Conservation (phyloP, 2,888 invertebrate genomes). For the Acronicta leporina region DNA sequence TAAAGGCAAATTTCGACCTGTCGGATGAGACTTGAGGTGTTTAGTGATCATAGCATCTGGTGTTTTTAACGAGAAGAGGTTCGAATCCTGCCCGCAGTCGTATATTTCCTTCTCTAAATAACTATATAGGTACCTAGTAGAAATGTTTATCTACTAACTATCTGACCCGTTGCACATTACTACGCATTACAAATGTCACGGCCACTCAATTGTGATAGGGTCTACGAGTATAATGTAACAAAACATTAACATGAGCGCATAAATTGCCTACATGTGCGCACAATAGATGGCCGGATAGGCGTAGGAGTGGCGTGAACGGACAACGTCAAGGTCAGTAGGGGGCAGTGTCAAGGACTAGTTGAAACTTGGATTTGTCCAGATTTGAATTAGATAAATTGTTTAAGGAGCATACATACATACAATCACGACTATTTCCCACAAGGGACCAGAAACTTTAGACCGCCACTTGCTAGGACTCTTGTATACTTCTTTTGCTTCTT, state of each 20-base stretch:
- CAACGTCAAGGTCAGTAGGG: constrained; percentile 40
- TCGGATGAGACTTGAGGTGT: too few relatives aligned
- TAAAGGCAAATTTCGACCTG: too few relatives aligned
- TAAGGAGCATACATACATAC: too few relatives aligned
- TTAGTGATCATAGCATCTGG: too few relatives aligned
- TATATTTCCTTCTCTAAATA: too few relatives aligned
- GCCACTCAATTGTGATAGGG: constrained; percentile 40
- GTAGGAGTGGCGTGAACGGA: constrained; percentile 53
- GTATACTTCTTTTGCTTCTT: too few relatives aligned
- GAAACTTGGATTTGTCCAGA: neutral
- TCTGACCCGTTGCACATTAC: constrained; percentile 1
- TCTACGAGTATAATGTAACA: constrained; percentile 17
- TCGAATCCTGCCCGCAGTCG: too few relatives aligned
- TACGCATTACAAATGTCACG: constrained; percentile 36
- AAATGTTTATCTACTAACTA: neutral
- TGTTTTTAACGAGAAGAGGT: too few relatives aligned
- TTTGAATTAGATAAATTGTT: neutral
- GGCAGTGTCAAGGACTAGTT: constrained; percentile 23
- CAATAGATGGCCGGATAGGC: constrained; percentile 58
- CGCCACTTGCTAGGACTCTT: too few relatives aligned
- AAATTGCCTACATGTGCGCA: constrained; percentile 46
- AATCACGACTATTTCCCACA: too few relatives aligned
- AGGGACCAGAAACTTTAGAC: too few relatives aligned
- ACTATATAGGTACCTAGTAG: too few relatives aligned
- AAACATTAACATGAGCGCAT: constrained; percentile 20